phyloP scores from a whole-genome alignment of 2,113 vertebrate genomes.

The Stercorarius parasiticus region DNA sequence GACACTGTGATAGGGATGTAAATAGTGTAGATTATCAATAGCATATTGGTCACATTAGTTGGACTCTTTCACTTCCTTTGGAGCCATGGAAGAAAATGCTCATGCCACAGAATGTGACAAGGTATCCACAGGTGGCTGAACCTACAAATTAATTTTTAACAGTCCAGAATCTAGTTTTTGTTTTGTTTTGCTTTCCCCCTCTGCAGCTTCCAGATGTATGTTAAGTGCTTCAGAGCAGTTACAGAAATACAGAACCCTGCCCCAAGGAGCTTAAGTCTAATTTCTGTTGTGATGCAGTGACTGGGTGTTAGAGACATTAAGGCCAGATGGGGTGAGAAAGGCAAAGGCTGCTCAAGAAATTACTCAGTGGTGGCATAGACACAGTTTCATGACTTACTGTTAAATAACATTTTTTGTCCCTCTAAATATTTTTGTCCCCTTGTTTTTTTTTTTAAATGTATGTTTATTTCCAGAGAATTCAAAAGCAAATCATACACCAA shows the following conservation, averaged over 20 bases:
- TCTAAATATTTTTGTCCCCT: background rate
- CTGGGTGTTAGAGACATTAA: background rate
- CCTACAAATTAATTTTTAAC: background rate
- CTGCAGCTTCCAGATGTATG: background rate
- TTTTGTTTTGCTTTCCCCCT: no score
- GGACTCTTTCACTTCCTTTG: background rate
- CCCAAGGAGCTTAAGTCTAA: background rate
- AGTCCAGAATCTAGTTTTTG: background rate
- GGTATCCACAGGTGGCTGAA: background rate
- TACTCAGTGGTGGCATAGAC: background rate
- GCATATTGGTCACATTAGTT: rapidly evolving
- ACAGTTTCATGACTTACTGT: background rate
- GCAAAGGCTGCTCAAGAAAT: background rate
- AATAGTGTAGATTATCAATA: background rate
- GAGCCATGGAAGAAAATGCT: background rate
- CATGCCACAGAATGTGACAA: background rate
- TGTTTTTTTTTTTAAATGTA: background rate
- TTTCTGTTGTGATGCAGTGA: background rate
- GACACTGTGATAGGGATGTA: background rate
- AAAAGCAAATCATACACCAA: background rate
- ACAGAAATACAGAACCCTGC: background rate
- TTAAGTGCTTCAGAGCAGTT: background rate
- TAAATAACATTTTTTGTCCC: background rate
- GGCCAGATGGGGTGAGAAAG: background rate
- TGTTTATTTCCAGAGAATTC: background rate